Evolutionary conservation across 2,797 vertebrate genomes (phyloP).

Genomic region (Pantherophis vulpinus): DNA sequence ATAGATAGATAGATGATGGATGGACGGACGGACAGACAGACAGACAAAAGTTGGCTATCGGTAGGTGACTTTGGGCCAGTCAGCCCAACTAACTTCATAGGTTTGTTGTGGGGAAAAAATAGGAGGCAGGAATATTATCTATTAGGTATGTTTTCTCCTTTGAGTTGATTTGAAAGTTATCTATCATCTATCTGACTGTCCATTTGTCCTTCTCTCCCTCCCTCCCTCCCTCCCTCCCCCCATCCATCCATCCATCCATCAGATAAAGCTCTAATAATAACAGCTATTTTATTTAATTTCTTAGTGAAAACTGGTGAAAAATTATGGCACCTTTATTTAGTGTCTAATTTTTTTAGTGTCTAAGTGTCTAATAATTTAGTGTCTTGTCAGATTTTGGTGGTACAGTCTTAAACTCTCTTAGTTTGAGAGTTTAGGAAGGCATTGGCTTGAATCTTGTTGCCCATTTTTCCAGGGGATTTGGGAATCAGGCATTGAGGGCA

Average conservation of each 20-base stretch:
- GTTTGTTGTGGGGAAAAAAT: neutral
- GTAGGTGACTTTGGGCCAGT: neutral
- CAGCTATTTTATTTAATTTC: neutral
- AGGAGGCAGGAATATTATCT: neutral
- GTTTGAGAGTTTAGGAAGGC: neutral
- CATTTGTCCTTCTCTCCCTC: neutral
- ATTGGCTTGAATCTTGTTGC: neutral
- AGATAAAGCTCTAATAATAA: neutral
- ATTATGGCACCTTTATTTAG: neutral
- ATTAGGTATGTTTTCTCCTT: neutral
- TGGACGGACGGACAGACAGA: accelerated
- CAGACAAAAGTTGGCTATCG: neutral
- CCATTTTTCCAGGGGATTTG: neutral
- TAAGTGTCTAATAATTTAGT: too few species aligned
- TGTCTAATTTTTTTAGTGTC: neutral
- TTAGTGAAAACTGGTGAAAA: neutral
- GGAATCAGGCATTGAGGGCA: neutral
- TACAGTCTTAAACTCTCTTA: neutral
- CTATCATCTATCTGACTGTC: neutral
- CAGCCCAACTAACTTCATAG: neutral
- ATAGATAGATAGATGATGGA: too few species aligned
- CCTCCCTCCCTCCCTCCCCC: neutral
- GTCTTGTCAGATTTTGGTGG: neutral
- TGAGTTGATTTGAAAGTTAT: neutral
- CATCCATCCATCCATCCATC: neutral